Evolutionary conservation across 2,113 vertebrate species (phyloP).

Genomic region (Chrysochloris asiatica): DNA sequence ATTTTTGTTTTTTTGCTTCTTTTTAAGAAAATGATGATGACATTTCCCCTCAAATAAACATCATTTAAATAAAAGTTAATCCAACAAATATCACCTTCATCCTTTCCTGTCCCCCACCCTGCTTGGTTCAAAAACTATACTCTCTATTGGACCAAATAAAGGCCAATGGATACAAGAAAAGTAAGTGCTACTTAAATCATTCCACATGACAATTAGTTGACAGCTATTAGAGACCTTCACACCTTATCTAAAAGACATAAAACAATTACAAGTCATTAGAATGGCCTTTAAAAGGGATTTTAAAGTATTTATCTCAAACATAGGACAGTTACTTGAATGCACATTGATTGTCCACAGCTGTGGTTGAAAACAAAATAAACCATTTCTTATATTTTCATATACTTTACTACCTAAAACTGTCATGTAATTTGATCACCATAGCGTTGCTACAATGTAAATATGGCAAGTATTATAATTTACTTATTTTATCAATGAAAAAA

Average conservation of each 20-base stretch:
- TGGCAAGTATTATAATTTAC: neutral
- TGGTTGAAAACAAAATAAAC: neutral
- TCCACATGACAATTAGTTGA: slow-evolving; percentile 61
- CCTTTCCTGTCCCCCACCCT: slow-evolving; percentile 39
- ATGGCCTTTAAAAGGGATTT: slow-evolving; percentile 53
- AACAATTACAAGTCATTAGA: slow-evolving; percentile 72
- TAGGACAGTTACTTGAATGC: neutral
- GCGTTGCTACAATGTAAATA: neutral
- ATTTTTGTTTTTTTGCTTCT: neutral
- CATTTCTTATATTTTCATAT: neutral
- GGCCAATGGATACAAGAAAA: slow-evolving; percentile 65
- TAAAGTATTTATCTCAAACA: slow-evolving; percentile 30
- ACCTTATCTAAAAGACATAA: slow-evolving; percentile 66
- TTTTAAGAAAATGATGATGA: slow-evolving; percentile 33
- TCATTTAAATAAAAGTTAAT: slow-evolving; percentile 55
- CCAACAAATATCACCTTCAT: slow-evolving; percentile 51
- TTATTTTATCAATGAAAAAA: slow-evolving; percentile 20
- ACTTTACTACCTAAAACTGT: slow-evolving; percentile 23
- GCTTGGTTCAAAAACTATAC: slow-evolving; percentile 53
- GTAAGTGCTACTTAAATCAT: slow-evolving; percentile 63
- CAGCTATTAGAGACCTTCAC: slow-evolving; percentile 79
- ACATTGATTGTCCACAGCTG: neutral
- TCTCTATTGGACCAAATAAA: slow-evolving; percentile 60
- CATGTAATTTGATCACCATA: neutral
- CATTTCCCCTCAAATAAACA: slow-evolving; percentile 56